phyloP scores from a whole-genome alignment of 2,888 invertebrate genomes.

The Laspeyria flexula region DNA sequence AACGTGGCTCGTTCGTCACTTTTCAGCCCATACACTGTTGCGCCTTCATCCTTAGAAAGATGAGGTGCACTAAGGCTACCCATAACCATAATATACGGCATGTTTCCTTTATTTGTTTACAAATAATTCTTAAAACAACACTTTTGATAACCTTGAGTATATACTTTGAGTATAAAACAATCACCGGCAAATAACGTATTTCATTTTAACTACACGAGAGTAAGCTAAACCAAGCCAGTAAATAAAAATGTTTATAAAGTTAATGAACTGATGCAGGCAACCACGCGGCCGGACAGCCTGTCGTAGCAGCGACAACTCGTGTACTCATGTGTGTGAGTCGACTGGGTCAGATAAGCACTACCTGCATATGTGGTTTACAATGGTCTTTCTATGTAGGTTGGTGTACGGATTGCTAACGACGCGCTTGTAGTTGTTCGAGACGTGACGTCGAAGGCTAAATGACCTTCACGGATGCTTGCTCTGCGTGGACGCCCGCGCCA shows the following conservation, averaged over 20 bases:
- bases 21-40: constrained; percentile 79
- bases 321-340: constrained; percentile 68
- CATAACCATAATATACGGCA: constrained; percentile 84
- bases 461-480: constrained; percentile 77
- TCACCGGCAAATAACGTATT: constrained; percentile 55
- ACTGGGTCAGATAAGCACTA: constrained; percentile 64
- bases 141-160: background rate
- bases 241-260: constrained; percentile 14
- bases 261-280: constrained; percentile 35
- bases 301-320: constrained; percentile 59
- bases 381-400: constrained; percentile 45
- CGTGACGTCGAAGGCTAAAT: constrained; percentile 68
- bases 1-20: constrained; percentile 74
- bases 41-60: constrained; percentile 79
- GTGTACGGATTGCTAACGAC: constrained; percentile 42
- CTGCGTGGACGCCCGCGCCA: constrained; percentile 57
- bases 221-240: constrained; percentile 9
- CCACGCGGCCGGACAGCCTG: constrained; percentile 53
- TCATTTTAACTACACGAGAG: constrained; percentile 56
- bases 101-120: constrained; percentile 46
- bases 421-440: constrained; percentile 54
- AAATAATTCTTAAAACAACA: constrained; percentile 19
- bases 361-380: constrained; percentile 54
- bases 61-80: constrained; percentile 77
- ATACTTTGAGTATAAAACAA: constrained; percentile 30